A percentile compares a stretch with the other conserved stretches of the same genome.
Conservation (phyloP, 2,113 vertebrate species). For the Acinonyx jubatus region DNA sequence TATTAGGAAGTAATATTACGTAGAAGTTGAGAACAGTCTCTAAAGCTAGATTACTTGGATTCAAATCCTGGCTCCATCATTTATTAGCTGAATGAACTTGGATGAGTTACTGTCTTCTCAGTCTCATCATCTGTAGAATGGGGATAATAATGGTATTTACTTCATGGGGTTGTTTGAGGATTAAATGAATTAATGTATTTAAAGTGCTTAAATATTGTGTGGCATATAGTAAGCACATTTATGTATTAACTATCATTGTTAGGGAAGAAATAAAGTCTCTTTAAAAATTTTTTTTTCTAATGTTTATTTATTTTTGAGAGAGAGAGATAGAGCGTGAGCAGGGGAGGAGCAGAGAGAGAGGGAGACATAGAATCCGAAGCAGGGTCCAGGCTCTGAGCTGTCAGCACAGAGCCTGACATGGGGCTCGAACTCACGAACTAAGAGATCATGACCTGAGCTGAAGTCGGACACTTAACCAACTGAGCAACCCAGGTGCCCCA, state of each 20-base stretch:
- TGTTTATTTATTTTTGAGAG: too few species aligned
- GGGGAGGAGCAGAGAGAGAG: too few species aligned
- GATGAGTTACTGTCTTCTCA: background rate
- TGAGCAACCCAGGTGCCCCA: too few species aligned
- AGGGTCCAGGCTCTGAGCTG: too few species aligned
- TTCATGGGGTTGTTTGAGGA: background rate
- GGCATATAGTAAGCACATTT: background rate
- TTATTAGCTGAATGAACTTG: background rate
- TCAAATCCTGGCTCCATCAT: background rate
- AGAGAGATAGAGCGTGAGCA: too few species aligned
- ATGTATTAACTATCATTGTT: background rate
- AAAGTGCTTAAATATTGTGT: background rate
- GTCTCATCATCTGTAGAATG: slow-evolving; percentile 12
- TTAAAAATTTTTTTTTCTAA: too few species aligned
- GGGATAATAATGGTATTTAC: background rate
- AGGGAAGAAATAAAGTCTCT: background rate
- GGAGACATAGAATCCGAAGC: too few species aligned
- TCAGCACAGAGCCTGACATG: too few species aligned
- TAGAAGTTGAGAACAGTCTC: background rate
- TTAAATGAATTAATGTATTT: background rate
- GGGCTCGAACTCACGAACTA: too few species aligned
- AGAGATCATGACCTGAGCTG: too few species aligned
- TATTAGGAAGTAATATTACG: background rate
- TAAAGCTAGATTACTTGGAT: background rate
- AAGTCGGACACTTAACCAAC: too few species aligned